These are phyloP conservation scores for Poeciliopsis infans DNA, from an alignment of 2,797 vertebrate species.

Conservation along the genomic window DNA sequence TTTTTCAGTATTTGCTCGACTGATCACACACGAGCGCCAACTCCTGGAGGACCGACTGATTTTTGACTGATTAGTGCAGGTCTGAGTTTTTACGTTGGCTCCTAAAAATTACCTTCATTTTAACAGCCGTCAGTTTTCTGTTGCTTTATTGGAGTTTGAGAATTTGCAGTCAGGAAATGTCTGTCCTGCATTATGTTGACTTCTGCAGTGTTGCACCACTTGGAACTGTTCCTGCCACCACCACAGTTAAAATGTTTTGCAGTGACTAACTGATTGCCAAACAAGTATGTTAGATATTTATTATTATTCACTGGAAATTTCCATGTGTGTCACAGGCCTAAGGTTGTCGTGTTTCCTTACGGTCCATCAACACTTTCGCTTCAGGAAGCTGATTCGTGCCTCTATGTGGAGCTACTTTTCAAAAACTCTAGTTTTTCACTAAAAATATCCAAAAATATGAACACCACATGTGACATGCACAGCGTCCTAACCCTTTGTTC, in stretches of 20 bases:
- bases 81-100: neutral
- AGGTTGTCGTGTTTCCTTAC: neutral
- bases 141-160: neutral
- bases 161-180: neutral
- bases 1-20: neutral
- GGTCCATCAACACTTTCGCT: neutral
- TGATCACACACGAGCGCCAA: neutral
- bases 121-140: neutral
- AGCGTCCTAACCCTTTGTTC: neutral
- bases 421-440: neutral
- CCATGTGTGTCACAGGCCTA: neutral
- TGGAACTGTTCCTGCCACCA: constrained; percentile 4
- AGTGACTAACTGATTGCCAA: constrained; percentile 19
- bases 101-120: neutral
- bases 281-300: constrained; percentile 11
- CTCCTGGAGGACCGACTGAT: neutral
- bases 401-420: neutral
- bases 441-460: neutral
- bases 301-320: constrained; percentile 19
- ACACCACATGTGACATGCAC: neutral
- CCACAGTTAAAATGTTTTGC: constrained; percentile 6
- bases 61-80: neutral
- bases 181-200: neutral
- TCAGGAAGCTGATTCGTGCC: neutral
- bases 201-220: constrained; percentile 11